Conservation (phyloP, 2,113 vertebrate genomes). For the Uropsilus gracilis region DNA sequence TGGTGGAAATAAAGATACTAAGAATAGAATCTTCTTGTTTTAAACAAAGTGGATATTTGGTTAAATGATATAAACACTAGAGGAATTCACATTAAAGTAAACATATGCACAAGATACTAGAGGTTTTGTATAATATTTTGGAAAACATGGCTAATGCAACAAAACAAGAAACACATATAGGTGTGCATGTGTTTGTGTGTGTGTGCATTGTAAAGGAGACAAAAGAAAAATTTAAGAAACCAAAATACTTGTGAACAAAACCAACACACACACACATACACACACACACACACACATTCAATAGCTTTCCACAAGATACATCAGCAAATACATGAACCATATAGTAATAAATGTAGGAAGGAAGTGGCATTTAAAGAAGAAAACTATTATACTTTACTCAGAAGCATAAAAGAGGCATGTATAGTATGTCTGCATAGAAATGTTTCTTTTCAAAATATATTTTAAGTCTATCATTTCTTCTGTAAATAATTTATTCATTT, state of each 20-base stretch:
- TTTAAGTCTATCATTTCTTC: background rate
- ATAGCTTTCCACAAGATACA: background rate
- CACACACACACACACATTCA: background rate
- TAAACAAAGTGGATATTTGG: background rate
- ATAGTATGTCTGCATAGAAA: background rate
- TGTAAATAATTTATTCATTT: conserved; percentile 5
- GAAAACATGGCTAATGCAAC: background rate
- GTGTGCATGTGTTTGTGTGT: background rate
- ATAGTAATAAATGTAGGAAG: background rate
- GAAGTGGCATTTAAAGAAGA: background rate
- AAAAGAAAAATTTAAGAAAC: conserved; percentile 35
- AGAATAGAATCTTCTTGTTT: background rate
- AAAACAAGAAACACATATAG: conserved; percentile 22
- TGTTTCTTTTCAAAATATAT: conserved; percentile 19
- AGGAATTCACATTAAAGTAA: background rate
- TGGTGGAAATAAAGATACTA: background rate
- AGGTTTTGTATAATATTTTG: background rate
- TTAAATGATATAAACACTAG: background rate
- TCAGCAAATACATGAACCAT: background rate
- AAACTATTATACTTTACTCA: background rate
- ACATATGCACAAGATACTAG: background rate
- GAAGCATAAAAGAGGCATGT: background rate
- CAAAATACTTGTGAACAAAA: background rate
- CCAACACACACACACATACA: background rate
- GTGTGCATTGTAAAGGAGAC: background rate